Evolutionary conservation across 2,797 vertebrate genomes (phyloP).

Genomic region (Argyrosomus regius): DNA sequence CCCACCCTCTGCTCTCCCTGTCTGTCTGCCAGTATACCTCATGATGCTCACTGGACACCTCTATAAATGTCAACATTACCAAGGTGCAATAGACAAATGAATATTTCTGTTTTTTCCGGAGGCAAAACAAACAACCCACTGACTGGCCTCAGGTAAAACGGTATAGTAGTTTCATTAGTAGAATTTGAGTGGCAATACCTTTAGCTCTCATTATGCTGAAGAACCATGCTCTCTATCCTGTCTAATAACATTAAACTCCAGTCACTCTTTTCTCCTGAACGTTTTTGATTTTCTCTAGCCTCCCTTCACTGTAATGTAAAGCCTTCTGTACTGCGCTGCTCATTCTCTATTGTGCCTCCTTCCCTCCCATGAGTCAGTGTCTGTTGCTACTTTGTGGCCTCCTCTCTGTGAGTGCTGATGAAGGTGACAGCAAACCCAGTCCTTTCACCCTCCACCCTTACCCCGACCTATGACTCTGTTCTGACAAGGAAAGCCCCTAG

Average conservation of each 20-base stretch:
- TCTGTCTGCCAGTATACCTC: slow-evolving; percentile 43
- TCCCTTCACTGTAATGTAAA: slow-evolving; percentile 27
- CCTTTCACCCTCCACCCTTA: slow-evolving; percentile 27
- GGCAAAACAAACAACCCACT: slow-evolving; percentile 31
- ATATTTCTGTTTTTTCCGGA: slow-evolving; percentile 13
- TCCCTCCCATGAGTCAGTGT: slow-evolving; percentile 34
- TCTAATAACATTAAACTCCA: slow-evolving; percentile 1
- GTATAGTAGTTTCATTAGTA: neutral
- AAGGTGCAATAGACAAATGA: slow-evolving; percentile 1
- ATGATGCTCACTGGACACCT: slow-evolving; percentile 31
- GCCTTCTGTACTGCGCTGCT: neutral
- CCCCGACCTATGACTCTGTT: slow-evolving; percentile 57
- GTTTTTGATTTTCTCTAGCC: slow-evolving; percentile 5
- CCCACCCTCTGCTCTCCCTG: slow-evolving; percentile 73
- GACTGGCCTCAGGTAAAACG: neutral
- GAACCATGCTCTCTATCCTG: neutral
- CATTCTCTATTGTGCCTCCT: slow-evolving; percentile 36
- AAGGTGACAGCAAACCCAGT: slow-evolving; percentile 53
- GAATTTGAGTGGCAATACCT: slow-evolving; percentile 2
- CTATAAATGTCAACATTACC: slow-evolving; percentile 18
- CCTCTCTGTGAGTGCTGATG: slow-evolving; percentile 44
- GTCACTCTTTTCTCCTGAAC: neutral
- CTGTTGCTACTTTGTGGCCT: slow-evolving; percentile 40
- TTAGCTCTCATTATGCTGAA: neutral
- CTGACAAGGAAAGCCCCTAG: slow-evolving; percentile 51